Evolutionary conservation across 1,140 invertebrate genomes (phyloP).

Genomic region (Trachelipus rathkii): DNA sequence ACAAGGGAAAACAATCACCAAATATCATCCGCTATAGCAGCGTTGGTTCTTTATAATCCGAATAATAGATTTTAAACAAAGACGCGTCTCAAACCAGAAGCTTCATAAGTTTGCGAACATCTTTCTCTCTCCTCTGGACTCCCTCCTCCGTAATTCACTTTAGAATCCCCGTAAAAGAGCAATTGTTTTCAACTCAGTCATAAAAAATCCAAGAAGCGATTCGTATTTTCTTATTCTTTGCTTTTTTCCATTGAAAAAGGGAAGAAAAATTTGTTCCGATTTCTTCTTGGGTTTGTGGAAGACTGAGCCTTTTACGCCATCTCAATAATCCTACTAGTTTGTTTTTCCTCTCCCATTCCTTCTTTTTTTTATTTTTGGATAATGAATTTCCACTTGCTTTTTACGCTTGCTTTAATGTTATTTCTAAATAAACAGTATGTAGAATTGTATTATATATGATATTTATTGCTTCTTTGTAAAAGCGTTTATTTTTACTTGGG

Average conservation of each 20-base stretch:
- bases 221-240: too few species aligned
- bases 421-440: not conserved
- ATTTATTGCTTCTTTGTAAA: not conserved
- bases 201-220: not conserved
- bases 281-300: not conserved
- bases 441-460: not conserved
- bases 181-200: not conserved
- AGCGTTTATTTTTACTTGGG: not conserved
- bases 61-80: slow-evolving; percentile 4
- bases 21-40: not conserved
- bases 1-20: not conserved
- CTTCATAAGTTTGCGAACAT: not conserved
- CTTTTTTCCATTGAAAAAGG: too few species aligned
- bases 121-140: not conserved
- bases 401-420: not conserved
- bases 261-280: not conserved
- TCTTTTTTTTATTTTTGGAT: not conserved
- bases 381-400: slow-evolving; percentile 1
- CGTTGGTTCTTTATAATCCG: not conserved
- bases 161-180: not conserved
- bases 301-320: not conserved
- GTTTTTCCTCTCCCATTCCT: too few species aligned
- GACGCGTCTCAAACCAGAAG: not conserved
- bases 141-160: not conserved
- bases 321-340: not conserved